A percentile compares a stretch with the other conserved stretches of the same genome.
Conservation (phyloP, 2,797 vertebrate species). For the Crocodylus rhombifer region DNA sequence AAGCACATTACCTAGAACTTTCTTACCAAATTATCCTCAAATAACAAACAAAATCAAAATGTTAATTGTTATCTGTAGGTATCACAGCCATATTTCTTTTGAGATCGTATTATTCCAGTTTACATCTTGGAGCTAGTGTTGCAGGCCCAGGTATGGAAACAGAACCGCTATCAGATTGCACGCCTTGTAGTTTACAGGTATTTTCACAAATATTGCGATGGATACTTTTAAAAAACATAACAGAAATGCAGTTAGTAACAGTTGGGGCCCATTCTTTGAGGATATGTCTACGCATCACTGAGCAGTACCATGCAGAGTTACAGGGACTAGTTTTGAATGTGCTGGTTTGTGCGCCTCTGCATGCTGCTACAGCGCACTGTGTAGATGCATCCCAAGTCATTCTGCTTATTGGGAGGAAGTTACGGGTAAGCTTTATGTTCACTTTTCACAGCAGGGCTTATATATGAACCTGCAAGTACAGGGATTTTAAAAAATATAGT, state of each 20-base stretch:
- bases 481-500: constrained; percentile 12
- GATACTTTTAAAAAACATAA: background rate
- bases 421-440: constrained; percentile 44
- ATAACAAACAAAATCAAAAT: constrained; percentile 2
- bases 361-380: too few relatives aligned
- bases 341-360: too few relatives aligned
- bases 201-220: background rate
- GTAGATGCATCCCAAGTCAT: background rate
- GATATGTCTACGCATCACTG: too few relatives aligned
- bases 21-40: background rate
- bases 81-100: constrained; percentile 34
- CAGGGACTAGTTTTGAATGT: too few relatives aligned
- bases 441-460: constrained; percentile 40
- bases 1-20: background rate
- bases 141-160: constrained; percentile 37
- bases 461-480: constrained; percentile 27
- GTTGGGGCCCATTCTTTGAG: background rate
- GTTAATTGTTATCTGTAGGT: constrained; percentile 44
- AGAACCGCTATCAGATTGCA: constrained; percentile 49
- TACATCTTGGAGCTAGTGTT: constrained; percentile 56
- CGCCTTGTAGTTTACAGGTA: background rate
- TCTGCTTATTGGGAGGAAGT: constrained; percentile 53
- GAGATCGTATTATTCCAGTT: constrained; percentile 23
- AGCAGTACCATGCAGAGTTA: too few relatives aligned
- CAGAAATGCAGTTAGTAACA: constrained; percentile 28